These are phyloP conservation scores for Eupithecia subumbrata DNA, from an alignment of 2,888 invertebrate genomes.

Conservation along the genomic window DNA sequence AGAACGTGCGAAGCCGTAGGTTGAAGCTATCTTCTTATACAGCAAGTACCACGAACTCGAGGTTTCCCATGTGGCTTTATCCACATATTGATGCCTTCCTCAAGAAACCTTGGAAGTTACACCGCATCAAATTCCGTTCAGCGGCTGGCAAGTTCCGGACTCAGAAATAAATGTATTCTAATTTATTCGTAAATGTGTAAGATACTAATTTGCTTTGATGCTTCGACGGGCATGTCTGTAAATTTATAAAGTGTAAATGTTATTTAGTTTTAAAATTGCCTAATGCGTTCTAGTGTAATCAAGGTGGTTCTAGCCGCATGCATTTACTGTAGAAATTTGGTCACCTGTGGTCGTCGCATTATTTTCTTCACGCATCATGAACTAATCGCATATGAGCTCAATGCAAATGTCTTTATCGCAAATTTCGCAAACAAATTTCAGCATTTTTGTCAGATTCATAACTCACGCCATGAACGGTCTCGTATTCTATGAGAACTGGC, in stretches of 20 bases:
- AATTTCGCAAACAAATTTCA: background rate
- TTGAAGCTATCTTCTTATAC: background rate
- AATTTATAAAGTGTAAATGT: background rate
- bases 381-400: background rate
- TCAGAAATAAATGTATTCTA: background rate
- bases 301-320: background rate
- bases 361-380: too few species aligned
- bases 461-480: background rate
- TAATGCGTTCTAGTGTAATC: background rate
- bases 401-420: too few species aligned
- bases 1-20: background rate
- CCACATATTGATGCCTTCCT: constrained; percentile 19
- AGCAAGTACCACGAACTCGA: constrained; percentile 2
- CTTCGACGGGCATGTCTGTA: background rate
- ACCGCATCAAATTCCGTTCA: constrained; percentile 25
- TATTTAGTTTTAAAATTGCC: background rate
- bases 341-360: background rate
- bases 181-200: background rate
- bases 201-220: constrained; percentile 2
- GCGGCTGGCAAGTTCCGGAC: constrained; percentile 14
- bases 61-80: constrained; percentile 18
- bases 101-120: constrained; percentile 21
- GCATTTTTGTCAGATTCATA: too few species aligned
- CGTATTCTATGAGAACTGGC: background rate
- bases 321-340: background rate